Base-by-base conservation (phyloP, 2,113 vertebrate genomes). In the Nothobranchius kuhntae region DNA sequence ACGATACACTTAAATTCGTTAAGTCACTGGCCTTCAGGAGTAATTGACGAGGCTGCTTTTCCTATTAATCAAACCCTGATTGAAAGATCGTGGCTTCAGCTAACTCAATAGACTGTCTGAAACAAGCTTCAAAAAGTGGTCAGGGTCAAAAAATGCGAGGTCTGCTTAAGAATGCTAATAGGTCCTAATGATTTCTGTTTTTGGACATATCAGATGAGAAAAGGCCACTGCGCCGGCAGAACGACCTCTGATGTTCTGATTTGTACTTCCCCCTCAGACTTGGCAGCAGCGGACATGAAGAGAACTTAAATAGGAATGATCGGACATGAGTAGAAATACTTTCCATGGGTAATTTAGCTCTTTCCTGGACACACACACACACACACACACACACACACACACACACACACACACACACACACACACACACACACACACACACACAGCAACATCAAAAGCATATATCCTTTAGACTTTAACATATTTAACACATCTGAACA, bases 261-360 rank as follows among this genome's bases (percentile, higher is more conserved):
- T 91, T 89, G 88, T 83, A 81, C 68, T 80, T 82, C 76, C 86
- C 77, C 86, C 80, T 48, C 86, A 74, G 86, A 84, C 90, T 91
- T 94, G 92, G 92, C 90, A 92, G 71, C 68, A 86, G 75, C 61
- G 52, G 78, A 80, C 57, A 80, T 87, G 83, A 60, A 69, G 26
- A 68, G 57, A 89, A 85, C 78, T 40, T 40, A 8, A 40, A 40
- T 40, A 40, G 9, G 82, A 93, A 85, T 87, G 88, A 91, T 89
- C 77, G 74, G 21, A 62, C 90, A 89, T 87, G 64, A 91, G 86
- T 79, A 90, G 70, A 90, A 93, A 86, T 90, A 77, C 85, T 90
- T 92, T 91, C 87, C 75, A 75, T 56, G 86, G 73, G 77, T 93
- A 93, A 93, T 93, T 93, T 81, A 93, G 77, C 86, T 73, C 86